Evolutionary conservation across 2,888 invertebrate genomes (phyloP), one percentile per base, ranked within the genome.

Genomic region (Diloba caeruleocephala): DNA sequence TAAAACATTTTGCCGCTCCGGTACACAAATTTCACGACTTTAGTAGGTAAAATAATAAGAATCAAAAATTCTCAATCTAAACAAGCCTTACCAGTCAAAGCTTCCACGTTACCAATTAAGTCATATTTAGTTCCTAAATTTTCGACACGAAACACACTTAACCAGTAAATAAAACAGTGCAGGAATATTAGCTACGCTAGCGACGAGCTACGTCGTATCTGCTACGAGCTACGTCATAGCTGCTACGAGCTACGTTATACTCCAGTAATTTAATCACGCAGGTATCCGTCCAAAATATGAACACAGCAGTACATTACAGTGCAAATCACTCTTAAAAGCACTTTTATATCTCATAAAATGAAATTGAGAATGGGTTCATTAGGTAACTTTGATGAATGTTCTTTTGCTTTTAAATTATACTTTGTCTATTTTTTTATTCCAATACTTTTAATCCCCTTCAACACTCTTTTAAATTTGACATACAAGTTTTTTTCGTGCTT

Each of bases 201-300:
- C 29, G 21, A 26, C 36, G 29, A 10, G 14, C 33, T 50, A 41
- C 52, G 33, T 1, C 44, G 44, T n/a, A n/a, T n/a, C n/a, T n/a
- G 36, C 29, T 26, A 26, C 36, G 29, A 10, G 14, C 33, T 50
- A 41, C 52, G 28, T 0, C 44, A 37, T 58, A 52, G 39, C 28
- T 5, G 13, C 13, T 26, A 37, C 25, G 37, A 13, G 34, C 29
- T 32, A 42, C 9, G 12, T 9, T 21, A 25, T 33, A 55, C 17
- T 54, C 29, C 19, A 14, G 32, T 41, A 32, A 43, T 41, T 45
- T 32, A 61, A 58, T 62, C 31, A 54, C 19, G 10, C 8, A 28
- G 26, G 14, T 15, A 36, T 36, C 14, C 12, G 25, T 17, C 15
- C 4, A 15, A 36, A 38, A 28, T 29, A 51, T 19, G 4, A 9